Conservation (phyloP, 2,113 vertebrate species). For the Aldabrachelys gigantea region DNA sequence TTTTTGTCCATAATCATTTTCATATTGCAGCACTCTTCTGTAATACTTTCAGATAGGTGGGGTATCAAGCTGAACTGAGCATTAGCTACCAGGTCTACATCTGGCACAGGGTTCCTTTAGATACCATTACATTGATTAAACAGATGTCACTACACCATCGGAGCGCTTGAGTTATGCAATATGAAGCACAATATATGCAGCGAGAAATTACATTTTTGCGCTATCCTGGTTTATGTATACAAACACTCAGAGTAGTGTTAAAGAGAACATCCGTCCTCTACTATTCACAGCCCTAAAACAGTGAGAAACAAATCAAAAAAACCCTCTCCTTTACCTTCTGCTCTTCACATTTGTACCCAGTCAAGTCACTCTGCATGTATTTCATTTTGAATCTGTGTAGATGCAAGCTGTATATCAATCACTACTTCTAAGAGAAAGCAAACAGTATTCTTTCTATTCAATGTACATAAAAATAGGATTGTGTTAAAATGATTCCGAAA, state of each 20-base stretch:
- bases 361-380: background rate
- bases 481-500: background rate
- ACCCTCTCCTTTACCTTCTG: background rate
- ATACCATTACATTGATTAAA: background rate
- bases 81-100: background rate
- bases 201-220: background rate
- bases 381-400: background rate
- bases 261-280: background rate
- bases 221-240: background rate
- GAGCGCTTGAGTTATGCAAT: background rate
- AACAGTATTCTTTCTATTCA: background rate
- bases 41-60: background rate
- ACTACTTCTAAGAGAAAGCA: background rate
- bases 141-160: background rate
- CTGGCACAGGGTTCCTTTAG: background rate
- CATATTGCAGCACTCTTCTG: background rate
- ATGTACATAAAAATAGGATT: rapidly evolving
- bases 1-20: background rate
- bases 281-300: background rate
- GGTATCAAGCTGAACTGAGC: background rate
- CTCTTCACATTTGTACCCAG: background rate
- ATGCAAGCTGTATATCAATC: background rate
- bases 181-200: background rate
- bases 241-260: background rate
- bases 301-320: background rate